Evolutionary conservation across 2,888 invertebrate species (phyloP), one percentile per base, ranked within the genome.

Genomic region (Dimorphilus gyrociliatus): DNA sequence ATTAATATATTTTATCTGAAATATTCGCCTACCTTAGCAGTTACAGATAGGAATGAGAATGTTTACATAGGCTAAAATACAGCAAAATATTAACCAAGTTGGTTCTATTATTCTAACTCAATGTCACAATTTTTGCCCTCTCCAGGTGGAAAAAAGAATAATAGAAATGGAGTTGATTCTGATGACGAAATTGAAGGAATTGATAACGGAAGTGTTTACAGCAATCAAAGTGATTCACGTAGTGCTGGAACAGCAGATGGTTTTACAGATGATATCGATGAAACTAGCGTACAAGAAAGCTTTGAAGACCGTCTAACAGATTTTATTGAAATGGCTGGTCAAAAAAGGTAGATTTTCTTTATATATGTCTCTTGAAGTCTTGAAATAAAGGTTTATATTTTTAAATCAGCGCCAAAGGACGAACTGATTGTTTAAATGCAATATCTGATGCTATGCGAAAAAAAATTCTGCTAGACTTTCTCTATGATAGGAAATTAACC

Each of bases 281-380:
- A 75, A 37, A 50, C 67, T 12, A 61, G 66, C 3, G 69, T 71
- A 59, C 78, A 78, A 42, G 79, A 80, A 44, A 64, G 68, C 4
- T 75, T 81, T 42, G 88, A 90, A 63, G 85, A 86, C 47, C 84
- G 84, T 58, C 69, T 92, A 17, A 69, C 74, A 18, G 84, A 85
- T 53, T 73, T 78, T 2, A 73, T 92, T 30, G 92, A 94, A 53
- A 79, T 78, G 16, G 69, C 85, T 23, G 73, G 75, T n/a, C 81
- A 86, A 43, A 84, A 88, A 49, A 81, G 84, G 39, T 66, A 46
- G n/a, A n/a, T n/a, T n/a, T n/a, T n/a, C 21, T 21, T 21, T 21
- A 21, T 21, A 21, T 8, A 8, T 10, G 21, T 21, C 8, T 21
- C 21, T 21, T n/a, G n/a, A 21, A 21, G n/a, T 21, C 8, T 21